These are phyloP conservation scores for Brachyhypopomus occidentalis DNA, from an alignment of 2,113 vertebrate genomes.

Conservation along the genomic window DNA sequence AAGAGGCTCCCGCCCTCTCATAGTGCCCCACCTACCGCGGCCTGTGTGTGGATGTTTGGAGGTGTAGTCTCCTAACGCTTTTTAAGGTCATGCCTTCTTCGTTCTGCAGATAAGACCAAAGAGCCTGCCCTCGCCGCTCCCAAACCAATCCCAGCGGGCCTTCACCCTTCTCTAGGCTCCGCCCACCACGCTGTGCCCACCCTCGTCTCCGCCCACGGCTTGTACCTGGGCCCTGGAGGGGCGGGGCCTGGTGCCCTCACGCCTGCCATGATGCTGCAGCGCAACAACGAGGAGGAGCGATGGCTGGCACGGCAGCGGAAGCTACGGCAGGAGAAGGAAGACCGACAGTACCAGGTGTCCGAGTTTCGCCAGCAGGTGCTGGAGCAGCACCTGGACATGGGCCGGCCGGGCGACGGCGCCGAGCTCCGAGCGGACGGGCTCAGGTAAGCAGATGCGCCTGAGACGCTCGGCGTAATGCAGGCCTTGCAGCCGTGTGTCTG, in stretches of 20 bases:
- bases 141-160: constrained; percentile 84
- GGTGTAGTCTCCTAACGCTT: not conserved
- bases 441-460: constrained; percentile 72
- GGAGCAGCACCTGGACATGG: constrained; percentile 93
- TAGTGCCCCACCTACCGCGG: no score
- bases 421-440: constrained; percentile 84
- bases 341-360: constrained; percentile 94
- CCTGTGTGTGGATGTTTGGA: no score
- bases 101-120: constrained; percentile 89
- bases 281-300: constrained; percentile 94
- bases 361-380: constrained; percentile 97
- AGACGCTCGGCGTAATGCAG: no score
- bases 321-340: constrained; percentile 95
- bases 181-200: constrained; percentile 83
- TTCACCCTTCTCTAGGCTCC: constrained; percentile 77
- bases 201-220: constrained; percentile 83
- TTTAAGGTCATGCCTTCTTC: not conserved
- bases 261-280: constrained; percentile 84
- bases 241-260: constrained; percentile 68
- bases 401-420: constrained; percentile 74
- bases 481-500: not conserved
- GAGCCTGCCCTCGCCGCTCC: constrained; percentile 81
- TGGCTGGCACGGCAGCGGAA: constrained; percentile 94
- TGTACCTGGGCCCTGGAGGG: constrained; percentile 82
- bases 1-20: constrained; percentile 45